A percentile compares a stretch with the other conserved stretches of the same genome.
Conservation (phyloP, 1,140 invertebrate species). For the Pachypsylla venusta region DNA sequence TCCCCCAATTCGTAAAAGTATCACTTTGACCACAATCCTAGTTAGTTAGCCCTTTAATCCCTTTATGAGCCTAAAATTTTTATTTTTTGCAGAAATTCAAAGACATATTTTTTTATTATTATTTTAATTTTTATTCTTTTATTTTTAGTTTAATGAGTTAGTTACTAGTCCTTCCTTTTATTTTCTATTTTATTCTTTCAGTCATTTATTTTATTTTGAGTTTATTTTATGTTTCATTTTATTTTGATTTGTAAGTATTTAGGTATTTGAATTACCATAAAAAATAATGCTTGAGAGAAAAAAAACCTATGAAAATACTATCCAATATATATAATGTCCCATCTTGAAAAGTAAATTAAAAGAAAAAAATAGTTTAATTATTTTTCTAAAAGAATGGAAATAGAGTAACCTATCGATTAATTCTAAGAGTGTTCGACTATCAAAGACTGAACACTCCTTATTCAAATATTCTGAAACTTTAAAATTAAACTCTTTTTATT, state of each 20-base stretch:
- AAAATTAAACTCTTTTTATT: background rate
- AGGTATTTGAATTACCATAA: no score
- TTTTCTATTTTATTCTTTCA: background rate
- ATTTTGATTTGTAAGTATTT: no score
- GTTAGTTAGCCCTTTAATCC: background rate
- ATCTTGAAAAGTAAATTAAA: background rate
- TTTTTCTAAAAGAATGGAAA: background rate
- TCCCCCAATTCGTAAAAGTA: no score
- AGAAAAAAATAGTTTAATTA: background rate
- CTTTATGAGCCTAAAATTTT: conserved; percentile 2
- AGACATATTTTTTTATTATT: background rate
- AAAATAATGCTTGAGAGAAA: background rate
- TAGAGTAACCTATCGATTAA: background rate
- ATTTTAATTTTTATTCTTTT: background rate
- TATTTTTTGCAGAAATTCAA: no score
- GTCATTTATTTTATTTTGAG: background rate
- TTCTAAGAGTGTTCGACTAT: background rate
- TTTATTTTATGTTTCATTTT: background rate
- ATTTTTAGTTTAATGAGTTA: conserved; percentile 8
- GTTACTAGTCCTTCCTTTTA: background rate
- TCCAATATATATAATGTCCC: background rate
- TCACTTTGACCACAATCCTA: background rate
- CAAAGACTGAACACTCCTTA: background rate
- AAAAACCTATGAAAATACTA: background rate
- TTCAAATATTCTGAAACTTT: background rate